Base-by-base conservation (phyloP, 2,797 vertebrate genomes). In the Pangasius mekongensis region DNA sequence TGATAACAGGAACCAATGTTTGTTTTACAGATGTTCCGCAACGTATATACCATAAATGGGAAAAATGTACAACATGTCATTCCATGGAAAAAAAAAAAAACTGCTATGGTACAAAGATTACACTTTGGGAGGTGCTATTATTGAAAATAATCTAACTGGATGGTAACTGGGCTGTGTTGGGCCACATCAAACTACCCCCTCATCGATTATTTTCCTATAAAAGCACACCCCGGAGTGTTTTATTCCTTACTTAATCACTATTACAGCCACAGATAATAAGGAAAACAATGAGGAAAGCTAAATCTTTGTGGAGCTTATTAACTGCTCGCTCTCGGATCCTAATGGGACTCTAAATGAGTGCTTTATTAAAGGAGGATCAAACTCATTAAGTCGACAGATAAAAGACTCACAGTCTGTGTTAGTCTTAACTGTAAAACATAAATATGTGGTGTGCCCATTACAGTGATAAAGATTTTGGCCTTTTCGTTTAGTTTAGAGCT, bases 241-340 rank as follows among this genome's bases (percentile, higher is more conserved):
- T 39, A 80, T 13, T 58, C 77, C 54, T 58, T 60, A 3, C 11
- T 60, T 43, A 60, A 82, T 62, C 33, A 39, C 33, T 39, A 27
- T 27, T 39, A 60, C 33, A 27, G 30, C 11, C 33, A 81, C 10
- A 9, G 78, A 60, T 81, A 60, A 81, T 81, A 36, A 39, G 54
- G 11, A 60, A 81, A 60, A 82, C 62, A 82, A 82, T 39, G 3
- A 43, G 24, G 78, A 27, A 39, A 16, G 36, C 20, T 39, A 43
- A 43, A 82, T 82, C 24, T 60, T 43, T 82, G 56, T 39, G 36
- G 36, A 82, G 27, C 56, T 39, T 67, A 52, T 67, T 52, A 49
- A 69, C 43, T 69, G 83, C 62, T 84, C 58, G 84, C 56, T 39
- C 56, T 62, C 58, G 11, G 54, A 81, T 81, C 78, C 78, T 81